A percentile compares a stretch with the other conserved stretches of the same genome.
These are phyloP conservation scores for Poeciliopsis occidentalis DNA, from an alignment of 2,113 vertebrate species.

Conservation along the genomic window DNA sequence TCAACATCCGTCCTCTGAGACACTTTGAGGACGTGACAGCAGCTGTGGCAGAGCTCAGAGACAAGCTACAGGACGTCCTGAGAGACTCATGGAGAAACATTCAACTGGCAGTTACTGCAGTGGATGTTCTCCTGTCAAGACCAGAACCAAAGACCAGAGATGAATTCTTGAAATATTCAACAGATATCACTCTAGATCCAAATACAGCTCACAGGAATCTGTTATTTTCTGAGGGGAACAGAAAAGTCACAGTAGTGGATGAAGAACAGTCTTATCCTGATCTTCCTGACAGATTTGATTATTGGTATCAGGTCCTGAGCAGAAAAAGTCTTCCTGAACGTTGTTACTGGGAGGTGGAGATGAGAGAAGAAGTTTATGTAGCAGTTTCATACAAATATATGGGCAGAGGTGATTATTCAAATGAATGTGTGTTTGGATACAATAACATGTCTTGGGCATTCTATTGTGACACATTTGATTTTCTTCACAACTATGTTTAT, in stretches of 20 bases:
- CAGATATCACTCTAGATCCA: not conserved
- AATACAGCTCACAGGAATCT: not conserved
- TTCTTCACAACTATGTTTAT: not conserved
- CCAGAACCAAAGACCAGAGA: not conserved
- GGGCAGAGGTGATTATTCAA: not conserved
- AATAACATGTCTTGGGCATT: not conserved
- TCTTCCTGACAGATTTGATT: not conserved
- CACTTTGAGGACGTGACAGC: too few species aligned
- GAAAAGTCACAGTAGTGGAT: not conserved
- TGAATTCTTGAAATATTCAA: not conserved
- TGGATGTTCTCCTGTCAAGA: not conserved
- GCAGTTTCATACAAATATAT: not conserved
- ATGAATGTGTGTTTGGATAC: not conserved
- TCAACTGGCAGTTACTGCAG: accelerated
- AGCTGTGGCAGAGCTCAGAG: too few species aligned
- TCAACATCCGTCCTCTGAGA: too few species aligned
- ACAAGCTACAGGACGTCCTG: accelerated
- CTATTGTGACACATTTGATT: not conserved
- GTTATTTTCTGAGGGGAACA: not conserved
- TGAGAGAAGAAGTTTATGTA: not conserved
- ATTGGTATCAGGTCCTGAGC: not conserved
- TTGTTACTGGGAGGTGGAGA: not conserved
- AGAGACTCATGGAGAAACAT: too few species aligned
- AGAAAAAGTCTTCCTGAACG: not conserved
- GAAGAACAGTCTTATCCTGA: not conserved